Evolutionary conservation across 2,888 invertebrate genomes (phyloP).

Genomic region (Noctua pronuba): DNA sequence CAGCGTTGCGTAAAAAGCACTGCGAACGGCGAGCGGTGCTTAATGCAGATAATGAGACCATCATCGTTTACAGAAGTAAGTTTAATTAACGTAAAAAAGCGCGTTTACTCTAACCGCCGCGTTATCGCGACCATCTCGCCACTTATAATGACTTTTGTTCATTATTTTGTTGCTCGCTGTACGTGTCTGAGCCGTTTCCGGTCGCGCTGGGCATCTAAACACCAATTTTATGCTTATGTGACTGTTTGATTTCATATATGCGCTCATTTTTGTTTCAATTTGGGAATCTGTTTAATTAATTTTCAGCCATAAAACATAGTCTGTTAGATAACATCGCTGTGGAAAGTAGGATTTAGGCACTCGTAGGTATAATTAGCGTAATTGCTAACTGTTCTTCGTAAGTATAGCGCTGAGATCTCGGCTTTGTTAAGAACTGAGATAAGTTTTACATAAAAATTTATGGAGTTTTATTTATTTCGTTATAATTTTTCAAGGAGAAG

Average conservation of each 20-base stretch:
- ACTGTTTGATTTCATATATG: slow-evolving; percentile 79
- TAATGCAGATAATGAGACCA: slow-evolving; percentile 85
- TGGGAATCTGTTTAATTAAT: slow-evolving; percentile 79
- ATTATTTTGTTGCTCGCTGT: slow-evolving; percentile 87
- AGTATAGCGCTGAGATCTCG: slow-evolving; percentile 66
- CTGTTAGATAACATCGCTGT: slow-evolving; percentile 68
- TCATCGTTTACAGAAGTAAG: slow-evolving; percentile 88
- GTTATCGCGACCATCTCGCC: slow-evolving; percentile 86
- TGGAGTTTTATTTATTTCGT: background rate
- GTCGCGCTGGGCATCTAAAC: slow-evolving; percentile 80
- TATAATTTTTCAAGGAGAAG: background rate
- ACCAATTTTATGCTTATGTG: slow-evolving; percentile 84
- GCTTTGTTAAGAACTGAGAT: slow-evolving; percentile 71
- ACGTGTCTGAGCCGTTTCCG: slow-evolving; percentile 85
- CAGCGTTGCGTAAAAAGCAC: slow-evolving; percentile 83
- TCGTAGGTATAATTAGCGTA: slow-evolving; percentile 70
- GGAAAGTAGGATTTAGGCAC: slow-evolving; percentile 66
- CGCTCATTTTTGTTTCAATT: slow-evolving; percentile 74
- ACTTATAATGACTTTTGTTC: slow-evolving; percentile 89
- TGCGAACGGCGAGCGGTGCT: slow-evolving; percentile 75
- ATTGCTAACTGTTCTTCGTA: slow-evolving; percentile 68
- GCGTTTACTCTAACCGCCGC: slow-evolving; percentile 87
- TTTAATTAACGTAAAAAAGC: slow-evolving; percentile 90
- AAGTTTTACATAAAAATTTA: slow-evolving; percentile 25
- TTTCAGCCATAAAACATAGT: slow-evolving; percentile 74